phyloP scores from a whole-genome alignment of 2,113 vertebrate species.

The Stercorarius parasiticus region DNA sequence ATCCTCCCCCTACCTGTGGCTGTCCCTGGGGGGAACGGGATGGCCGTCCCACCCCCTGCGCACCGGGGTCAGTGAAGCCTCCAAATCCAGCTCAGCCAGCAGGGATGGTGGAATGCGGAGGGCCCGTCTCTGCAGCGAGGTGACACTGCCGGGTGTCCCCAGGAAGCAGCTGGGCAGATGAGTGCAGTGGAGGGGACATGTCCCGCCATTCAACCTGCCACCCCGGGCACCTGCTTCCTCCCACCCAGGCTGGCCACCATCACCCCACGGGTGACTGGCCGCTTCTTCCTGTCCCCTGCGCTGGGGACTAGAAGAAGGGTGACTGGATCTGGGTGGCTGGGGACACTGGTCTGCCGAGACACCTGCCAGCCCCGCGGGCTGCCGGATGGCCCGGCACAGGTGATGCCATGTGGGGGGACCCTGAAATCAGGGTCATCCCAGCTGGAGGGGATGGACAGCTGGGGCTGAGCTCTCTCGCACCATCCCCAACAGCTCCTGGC shows the following conservation, averaged over 20 bases:
- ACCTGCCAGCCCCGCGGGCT: not conserved
- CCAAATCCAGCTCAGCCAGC: not conserved
- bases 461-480: not conserved
- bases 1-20: not conserved
- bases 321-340: not conserved
- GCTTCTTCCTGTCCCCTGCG: accelerated
- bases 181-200: not conserved
- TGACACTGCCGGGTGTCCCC: accelerated
- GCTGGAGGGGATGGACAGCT: not conserved
- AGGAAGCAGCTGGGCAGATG: not conserved
- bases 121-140: not conserved
- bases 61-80: accelerated
- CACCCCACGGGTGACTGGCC: not conserved
- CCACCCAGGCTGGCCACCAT: not conserved
- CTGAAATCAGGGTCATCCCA: not conserved
- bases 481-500: not conserved
- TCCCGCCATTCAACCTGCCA: not conserved
- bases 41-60: not conserved
- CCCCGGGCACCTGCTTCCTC: not conserved
- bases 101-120: not conserved
- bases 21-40: not conserved
- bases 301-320: not conserved
- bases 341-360: not conserved
- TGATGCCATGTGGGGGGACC: accelerated
- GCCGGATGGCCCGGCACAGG: not conserved